Evolutionary conservation across 1,140 invertebrate genomes (phyloP), one percentile per base, ranked within the genome.

Genomic region (Orchesella cincta): DNA sequence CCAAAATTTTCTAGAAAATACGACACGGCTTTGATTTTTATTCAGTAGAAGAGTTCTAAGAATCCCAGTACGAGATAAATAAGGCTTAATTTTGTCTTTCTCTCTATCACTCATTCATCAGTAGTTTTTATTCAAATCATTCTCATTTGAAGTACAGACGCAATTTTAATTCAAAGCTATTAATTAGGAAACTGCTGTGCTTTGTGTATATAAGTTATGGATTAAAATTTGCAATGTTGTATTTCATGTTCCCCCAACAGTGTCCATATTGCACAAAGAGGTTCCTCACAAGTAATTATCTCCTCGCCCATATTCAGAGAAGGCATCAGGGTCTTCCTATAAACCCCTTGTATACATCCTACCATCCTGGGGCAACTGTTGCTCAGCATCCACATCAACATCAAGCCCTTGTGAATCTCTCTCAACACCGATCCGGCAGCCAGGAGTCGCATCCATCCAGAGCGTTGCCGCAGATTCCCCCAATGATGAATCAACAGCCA

Each of bases 241-340:
- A n/a, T n/a, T n/a, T n/a, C n/a, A n/a, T n/a, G n/a, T n/a, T n/a
- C n/a, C n/a, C n/a, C n/a, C n/a, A n/a, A n/a, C 31, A 81, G 78
- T 81, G 80, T 75, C 80, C 78, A 0, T 81, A 81, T 39, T 81
- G 80, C 36, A 33, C 34, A 23, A 81, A 81, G 46, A 78, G 71
- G 28, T 81, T 81, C 36, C 14, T 77, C 33, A 73, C 62, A 20
- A 28, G 34, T 18, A 29, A 34, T 16, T 78, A 76, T 57, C 73
- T 81, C 14, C 54, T 64, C 12, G 62, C 76, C n/a, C 80, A 81
- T 64, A 75, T 81, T 36, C 80, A 79, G 39, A 35, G 80, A 39
- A 20, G 80, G 12, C 80, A 81, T 72, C 80, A 81, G 77, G 80
- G 80, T 29, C 80, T 81, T 73, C 80, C 80, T 1, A 52, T 79